These are phyloP conservation scores for Ophion obscuratus DNA, from an alignment of 2,888 invertebrate species.

Conservation along the genomic window DNA sequence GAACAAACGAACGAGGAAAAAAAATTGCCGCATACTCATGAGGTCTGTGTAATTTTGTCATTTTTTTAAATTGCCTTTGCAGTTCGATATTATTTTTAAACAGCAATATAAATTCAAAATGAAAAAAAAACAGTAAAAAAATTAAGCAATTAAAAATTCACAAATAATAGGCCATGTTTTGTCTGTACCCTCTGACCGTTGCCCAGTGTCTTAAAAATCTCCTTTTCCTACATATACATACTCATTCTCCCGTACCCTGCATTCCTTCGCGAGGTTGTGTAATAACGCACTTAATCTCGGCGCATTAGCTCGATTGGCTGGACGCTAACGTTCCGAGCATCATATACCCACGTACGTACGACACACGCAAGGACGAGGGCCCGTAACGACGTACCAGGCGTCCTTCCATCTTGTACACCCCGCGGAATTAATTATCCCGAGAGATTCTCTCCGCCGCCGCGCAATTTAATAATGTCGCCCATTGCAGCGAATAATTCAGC, in stretches of 20 bases:
- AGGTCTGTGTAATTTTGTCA: too few relatives aligned
- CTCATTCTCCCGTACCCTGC: slow-evolving; percentile 53
- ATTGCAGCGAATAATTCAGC: not conserved
- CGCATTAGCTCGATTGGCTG: slow-evolving; percentile 73
- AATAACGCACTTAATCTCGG: slow-evolving; percentile 73
- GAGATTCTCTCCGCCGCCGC: slow-evolving; percentile 42
- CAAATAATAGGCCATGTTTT: too few relatives aligned
- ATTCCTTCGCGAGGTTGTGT: slow-evolving; percentile 72
- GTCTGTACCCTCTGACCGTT: too few relatives aligned
- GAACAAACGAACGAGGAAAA: too few relatives aligned
- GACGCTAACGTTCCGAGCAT: slow-evolving; percentile 51
- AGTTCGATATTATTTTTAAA: too few relatives aligned
- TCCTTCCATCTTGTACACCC: slow-evolving; percentile 45
- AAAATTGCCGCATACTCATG: too few relatives aligned
- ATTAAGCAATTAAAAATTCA: too few relatives aligned
- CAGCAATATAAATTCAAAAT: too few relatives aligned
- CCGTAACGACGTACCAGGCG: slow-evolving; percentile 41
- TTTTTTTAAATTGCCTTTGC: too few relatives aligned
- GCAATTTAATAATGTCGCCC: slow-evolving; percentile 42
- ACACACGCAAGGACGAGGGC: slow-evolving; percentile 29
- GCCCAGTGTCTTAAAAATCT: too few relatives aligned
- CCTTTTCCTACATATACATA: too few relatives aligned
- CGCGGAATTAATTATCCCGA: slow-evolving; percentile 51
- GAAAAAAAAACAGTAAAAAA: too few relatives aligned
- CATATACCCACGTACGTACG: slow-evolving; percentile 16